These are phyloP conservation scores for Scaptodrosophila lebanonensis DNA, from an alignment of 1,140 invertebrate genomes.

Conservation along the genomic window DNA sequence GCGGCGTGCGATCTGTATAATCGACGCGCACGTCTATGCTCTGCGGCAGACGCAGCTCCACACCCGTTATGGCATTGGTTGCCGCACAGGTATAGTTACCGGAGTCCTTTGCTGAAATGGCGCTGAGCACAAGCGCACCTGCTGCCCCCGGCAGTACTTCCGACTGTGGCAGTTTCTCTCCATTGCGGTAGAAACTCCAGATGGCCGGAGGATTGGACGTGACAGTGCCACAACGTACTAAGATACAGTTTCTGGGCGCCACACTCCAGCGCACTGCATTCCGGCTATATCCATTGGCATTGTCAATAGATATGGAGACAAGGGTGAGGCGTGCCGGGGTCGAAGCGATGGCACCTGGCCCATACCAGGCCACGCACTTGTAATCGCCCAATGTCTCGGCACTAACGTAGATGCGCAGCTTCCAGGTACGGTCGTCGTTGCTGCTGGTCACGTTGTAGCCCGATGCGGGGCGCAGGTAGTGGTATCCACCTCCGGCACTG, in stretches of 20 bases:
- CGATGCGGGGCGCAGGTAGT: conserved; percentile 33
- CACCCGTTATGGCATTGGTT: conserved; percentile 79
- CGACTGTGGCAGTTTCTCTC: conserved; percentile 62
- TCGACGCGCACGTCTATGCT: conserved; percentile 78
- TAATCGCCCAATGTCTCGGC: conserved; percentile 81
- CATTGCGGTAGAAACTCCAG: conserved; percentile 75
- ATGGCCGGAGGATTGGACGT: conserved; percentile 68
- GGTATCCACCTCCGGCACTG: conserved; percentile 20
- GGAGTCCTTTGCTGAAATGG: conserved; percentile 78
- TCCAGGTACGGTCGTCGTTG: conserved; percentile 57
- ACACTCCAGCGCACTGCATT: conserved; percentile 64
- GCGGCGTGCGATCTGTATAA: conserved; percentile 67
- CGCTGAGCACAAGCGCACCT: conserved; percentile 79
- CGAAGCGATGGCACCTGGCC: conserved; percentile 86
- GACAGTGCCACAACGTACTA: conserved; percentile 65
- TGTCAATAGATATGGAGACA: conserved; percentile 79
- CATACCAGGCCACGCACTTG: conserved; percentile 89
- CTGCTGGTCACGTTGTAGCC: conserved; percentile 67
- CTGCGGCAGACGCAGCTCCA: conserved; percentile 76
- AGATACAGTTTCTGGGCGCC: conserved; percentile 68
- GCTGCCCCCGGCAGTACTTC: conserved; percentile 60
- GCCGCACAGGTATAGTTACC: conserved; percentile 81
- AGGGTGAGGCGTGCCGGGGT: conserved; percentile 85
- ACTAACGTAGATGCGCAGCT: conserved; percentile 79
- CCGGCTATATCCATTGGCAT: conserved; percentile 30